These are phyloP conservation scores for Coenobita brevimanus DNA, from an alignment of 1,140 invertebrate species.

Conservation along the genomic window DNA sequence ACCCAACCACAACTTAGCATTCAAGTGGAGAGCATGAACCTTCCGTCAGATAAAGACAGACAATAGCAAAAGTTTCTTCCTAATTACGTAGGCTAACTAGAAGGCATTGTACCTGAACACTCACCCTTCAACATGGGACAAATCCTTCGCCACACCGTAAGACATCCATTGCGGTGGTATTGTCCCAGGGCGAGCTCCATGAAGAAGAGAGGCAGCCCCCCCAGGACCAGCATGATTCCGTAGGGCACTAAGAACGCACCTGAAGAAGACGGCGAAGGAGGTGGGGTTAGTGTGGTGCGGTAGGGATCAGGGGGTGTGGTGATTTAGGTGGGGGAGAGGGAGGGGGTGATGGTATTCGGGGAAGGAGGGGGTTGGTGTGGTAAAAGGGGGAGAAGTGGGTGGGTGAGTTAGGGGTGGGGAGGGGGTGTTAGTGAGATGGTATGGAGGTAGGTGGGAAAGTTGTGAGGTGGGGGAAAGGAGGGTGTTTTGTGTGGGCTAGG, in stretches of 20 bases:
- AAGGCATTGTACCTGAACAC: constrained; percentile 13
- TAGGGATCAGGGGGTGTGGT: too few relatives aligned
- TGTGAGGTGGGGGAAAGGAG: not conserved
- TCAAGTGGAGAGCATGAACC: too few relatives aligned
- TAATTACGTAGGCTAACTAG: not conserved
- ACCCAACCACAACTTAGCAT: too few relatives aligned
- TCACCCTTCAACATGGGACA: constrained; percentile 97
- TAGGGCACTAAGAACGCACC: constrained; percentile 96
- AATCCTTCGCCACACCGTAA: constrained; percentile 95
- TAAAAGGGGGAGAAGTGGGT: not conserved
- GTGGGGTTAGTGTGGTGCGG: not conserved
- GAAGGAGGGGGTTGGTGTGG: not conserved
- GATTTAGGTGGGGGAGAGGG: not conserved
- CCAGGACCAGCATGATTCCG: constrained; percentile 91
- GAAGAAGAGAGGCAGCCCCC: constrained; percentile 94
- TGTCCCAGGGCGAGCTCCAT: constrained; percentile 95
- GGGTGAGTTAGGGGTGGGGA: not conserved
- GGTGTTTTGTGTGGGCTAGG: too few relatives aligned
- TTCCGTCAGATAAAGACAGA: not conserved
- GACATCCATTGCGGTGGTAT: constrained; percentile 91
- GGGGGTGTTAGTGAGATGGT: not conserved
- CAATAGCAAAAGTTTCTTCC: too few relatives aligned
- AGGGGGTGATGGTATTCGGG: not conserved
- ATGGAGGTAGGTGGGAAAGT: not conserved
- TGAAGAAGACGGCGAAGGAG: too few relatives aligned